Conservation (phyloP, 23 tunicate species). For the Ascidia mentula region DNA sequence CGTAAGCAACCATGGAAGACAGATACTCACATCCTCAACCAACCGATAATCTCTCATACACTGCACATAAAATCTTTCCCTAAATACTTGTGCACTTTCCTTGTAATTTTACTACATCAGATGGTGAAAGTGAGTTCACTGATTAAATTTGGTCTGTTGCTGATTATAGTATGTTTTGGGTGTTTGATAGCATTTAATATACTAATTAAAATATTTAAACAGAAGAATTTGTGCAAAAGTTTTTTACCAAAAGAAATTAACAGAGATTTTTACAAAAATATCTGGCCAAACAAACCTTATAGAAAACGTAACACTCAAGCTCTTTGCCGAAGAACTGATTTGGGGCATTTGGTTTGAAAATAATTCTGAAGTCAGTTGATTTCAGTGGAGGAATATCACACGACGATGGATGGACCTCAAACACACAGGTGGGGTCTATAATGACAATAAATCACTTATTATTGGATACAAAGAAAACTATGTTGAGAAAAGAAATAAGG, state of each 20-base stretch:
- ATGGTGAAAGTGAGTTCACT: no score
- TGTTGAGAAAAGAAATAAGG: neutral
- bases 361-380: constrained; percentile 63
- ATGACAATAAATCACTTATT: neutral
- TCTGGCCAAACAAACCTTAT: no score
- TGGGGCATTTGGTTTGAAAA: constrained; percentile 62
- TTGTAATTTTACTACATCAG: no score
- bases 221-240: no score
- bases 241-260: no score
- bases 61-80: constrained; percentile 28
- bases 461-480: neutral
- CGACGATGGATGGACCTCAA: constrained; percentile 50
- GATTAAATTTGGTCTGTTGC: no score
- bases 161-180: no score
- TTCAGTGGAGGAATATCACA: constrained; percentile 84
- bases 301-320: constrained; percentile 74
- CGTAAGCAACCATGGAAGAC: constrained; percentile 75
- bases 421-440: constrained; percentile 55
- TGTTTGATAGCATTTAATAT: no score
- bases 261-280: no score
- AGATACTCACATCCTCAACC: constrained; percentile 40
- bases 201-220: no score
- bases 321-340: constrained; percentile 64
- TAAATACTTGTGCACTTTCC: no score
- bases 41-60: constrained; percentile 63